These are phyloP conservation scores for Camponotus pennsylvanicus DNA, from an alignment of 1,140 invertebrate genomes.

Conservation along the genomic window DNA sequence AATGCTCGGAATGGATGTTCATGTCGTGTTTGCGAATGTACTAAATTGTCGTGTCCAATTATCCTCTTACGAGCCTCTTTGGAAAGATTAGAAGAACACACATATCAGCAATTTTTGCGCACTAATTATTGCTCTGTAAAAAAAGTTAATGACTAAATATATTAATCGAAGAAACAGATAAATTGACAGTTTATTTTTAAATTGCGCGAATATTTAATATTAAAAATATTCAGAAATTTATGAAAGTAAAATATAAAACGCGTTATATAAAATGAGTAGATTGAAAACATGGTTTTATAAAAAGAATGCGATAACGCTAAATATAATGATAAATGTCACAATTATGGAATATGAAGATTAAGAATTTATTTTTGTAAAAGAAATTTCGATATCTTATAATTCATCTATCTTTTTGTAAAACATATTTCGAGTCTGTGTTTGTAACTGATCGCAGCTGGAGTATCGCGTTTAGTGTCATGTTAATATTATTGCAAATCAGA, in stretches of 20 bases:
- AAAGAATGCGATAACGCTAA: not conserved
- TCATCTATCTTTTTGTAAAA: not conserved
- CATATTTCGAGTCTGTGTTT: not conserved
- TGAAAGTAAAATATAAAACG: not conserved
- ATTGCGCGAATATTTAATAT: not conserved
- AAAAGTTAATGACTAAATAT: not conserved
- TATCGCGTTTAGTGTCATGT: not conserved
- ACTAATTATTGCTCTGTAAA: not conserved
- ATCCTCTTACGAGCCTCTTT: slow-evolving; percentile 38
- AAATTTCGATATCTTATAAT: not conserved
- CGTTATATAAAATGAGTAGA: not conserved
- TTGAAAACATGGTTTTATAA: not conserved
- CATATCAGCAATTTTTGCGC: slow-evolving; percentile 4
- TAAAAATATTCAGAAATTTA: not conserved
- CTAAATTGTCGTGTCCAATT: slow-evolving; percentile 29
- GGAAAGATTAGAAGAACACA: slow-evolving; percentile 36
- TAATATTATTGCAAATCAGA: slow-evolving; percentile 43
- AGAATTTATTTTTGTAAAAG: not conserved
- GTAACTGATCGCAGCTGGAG: not conserved
- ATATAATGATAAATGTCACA: not conserved
- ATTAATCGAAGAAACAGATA: not conserved
- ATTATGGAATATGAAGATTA: not conserved
- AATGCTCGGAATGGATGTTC: not conserved
- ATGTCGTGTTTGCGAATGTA: slow-evolving; percentile 20
- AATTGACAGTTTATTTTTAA: not conserved